Percentiles rank a stretch among this genome's conserved stretches.
Evolutionary conservation across 2,888 invertebrate genomes (phyloP).

Genomic region (Scaptomyza polygonia): DNA sequence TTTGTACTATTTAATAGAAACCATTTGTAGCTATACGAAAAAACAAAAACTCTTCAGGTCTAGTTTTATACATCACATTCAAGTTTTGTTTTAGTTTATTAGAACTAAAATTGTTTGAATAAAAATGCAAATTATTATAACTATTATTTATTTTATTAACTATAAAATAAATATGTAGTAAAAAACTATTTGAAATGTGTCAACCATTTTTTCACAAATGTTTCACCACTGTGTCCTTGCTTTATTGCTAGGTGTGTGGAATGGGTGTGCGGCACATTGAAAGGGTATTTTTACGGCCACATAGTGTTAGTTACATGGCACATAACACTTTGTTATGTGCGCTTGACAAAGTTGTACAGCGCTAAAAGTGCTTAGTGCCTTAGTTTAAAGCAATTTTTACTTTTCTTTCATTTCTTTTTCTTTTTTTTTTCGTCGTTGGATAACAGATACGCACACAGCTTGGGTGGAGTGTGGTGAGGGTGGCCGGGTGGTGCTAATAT

Average conservation of each 20-base stretch:
- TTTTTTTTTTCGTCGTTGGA: conserved; percentile 22
- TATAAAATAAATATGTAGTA: too few species aligned
- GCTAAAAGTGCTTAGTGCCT: conserved; percentile 76
- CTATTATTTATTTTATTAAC: too few species aligned
- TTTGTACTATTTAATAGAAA: too few species aligned
- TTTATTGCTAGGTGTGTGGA: conserved; percentile 16
- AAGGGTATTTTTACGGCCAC: conserved; percentile 62
- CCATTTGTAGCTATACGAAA: too few species aligned
- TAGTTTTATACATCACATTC: too few species aligned
- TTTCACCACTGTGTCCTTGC: conserved; percentile 34
- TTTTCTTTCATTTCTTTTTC: conserved; percentile 26
- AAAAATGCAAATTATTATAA: too few species aligned
- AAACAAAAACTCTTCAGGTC: too few species aligned
- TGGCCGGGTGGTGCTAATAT: conserved; percentile 78
- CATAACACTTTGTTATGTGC: conserved; percentile 80
- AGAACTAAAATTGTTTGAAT: too few species aligned
- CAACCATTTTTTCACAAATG: background rate
- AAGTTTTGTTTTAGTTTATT: too few species aligned
- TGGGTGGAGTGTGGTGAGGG: conserved; percentile 7
- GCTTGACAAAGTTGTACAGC: conserved; percentile 78
- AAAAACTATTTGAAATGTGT: too few species aligned
- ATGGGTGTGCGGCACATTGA: conserved; percentile 35
- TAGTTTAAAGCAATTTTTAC: conserved; percentile 74
- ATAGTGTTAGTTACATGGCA: conserved; percentile 71
- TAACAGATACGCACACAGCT: conserved; percentile 56